phyloP scores from a whole-genome alignment of 2,888 invertebrate species.

The Epirrita christyi region DNA sequence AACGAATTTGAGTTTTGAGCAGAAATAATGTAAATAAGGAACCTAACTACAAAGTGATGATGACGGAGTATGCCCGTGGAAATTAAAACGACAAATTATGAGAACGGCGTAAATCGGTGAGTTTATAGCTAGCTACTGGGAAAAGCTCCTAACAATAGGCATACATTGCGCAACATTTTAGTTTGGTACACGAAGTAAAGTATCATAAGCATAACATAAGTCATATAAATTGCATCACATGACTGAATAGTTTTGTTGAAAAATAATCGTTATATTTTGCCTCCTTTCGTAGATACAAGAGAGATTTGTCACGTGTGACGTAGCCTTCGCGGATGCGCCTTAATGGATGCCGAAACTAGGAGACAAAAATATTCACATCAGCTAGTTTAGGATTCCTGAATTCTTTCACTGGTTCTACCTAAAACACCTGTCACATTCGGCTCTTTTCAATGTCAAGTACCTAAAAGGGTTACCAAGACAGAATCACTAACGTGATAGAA shows the following conservation, averaged over 20 bases:
- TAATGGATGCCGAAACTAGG: constrained; percentile 45
- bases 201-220: too few species aligned
- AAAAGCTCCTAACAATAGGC: too few species aligned
- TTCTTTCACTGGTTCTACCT: too few species aligned
- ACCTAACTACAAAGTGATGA: background rate
- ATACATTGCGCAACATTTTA: too few species aligned
- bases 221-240: constrained; percentile 5
- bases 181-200: background rate
- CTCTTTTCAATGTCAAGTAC: too few species aligned
- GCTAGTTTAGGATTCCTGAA: constrained; percentile 3
- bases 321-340: constrained; percentile 39
- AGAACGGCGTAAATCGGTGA: too few species aligned
- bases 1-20: constrained; percentile 11
- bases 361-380: constrained; percentile 17
- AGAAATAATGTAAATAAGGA: background rate
- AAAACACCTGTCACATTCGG: too few species aligned
- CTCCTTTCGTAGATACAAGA: constrained; percentile 36
- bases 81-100: background rate
- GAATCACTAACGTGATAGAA: too few species aligned
- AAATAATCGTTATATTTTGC: constrained; percentile 6
- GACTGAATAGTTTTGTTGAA: background rate
- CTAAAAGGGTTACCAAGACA: too few species aligned
- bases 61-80: background rate
- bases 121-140: too few species aligned
- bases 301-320: constrained; percentile 56